Base-by-base conservation (phyloP, 2,888 invertebrate species). In the Sturmia bella region DNA sequence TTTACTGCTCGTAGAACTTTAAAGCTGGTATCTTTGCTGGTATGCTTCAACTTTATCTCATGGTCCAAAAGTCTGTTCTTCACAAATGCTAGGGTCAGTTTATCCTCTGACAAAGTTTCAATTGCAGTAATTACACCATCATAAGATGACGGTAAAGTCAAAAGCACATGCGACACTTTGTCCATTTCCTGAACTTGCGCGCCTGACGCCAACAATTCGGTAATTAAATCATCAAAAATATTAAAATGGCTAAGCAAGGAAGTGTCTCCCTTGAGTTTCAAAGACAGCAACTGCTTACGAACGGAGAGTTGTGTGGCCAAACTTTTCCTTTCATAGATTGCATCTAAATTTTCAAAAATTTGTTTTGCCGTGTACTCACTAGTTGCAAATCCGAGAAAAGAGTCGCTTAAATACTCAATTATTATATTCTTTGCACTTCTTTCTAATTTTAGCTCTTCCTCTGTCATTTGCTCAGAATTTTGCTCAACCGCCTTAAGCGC, bases 181-280 rank as follows among this genome's bases (percentile, higher is more conserved):
- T 78, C 78, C 74, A 75, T 75, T 12, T 79, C 82, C n/a, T 78
- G 63, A 17, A 83, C 43, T 74, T 75, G 64, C 12, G 82, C 82
- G 13, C 82, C 83, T 32, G 83, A 48, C 21, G 61, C 72, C 3
- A 75, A 41, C 54, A 78, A 59, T 54, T 77, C 80, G 19, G 63
- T 78, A 13, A 84, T 64, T 13, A 84, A 41, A 2, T 82, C 76
- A 43, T 80, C 80, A 68, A 84, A 84, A 3, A 77, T 17, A 45
- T 81, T 80, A 63, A 84, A 84, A 72, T 80, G 79, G 48, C 76
- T 79, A 9, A 84, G 37, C 19, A 83, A 72, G 15, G 72, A 37
- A 66, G 52, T 19, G 12, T 80, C 72, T 2, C 57, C 45, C 27
- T 82, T 82, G 48, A 83, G 63, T 56, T 82, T 82, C 15, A 83